Percentiles rank a stretch among this genome's conserved stretches.
phyloP scores from a whole-genome alignment of 2,888 invertebrate species.

The Aspidiotus destructor region DNA sequence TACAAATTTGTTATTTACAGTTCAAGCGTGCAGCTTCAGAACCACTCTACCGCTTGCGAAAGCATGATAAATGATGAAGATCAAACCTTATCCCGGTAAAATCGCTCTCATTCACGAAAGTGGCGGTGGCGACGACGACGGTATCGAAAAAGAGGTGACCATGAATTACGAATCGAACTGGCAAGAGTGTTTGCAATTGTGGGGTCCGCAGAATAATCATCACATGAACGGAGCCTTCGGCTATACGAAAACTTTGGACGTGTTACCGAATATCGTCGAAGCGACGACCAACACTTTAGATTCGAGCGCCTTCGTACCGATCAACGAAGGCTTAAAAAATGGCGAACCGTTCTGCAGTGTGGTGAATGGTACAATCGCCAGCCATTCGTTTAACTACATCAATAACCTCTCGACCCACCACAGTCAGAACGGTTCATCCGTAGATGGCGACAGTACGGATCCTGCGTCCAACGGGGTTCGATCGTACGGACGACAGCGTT shows the following conservation, averaged over 20 bases:
- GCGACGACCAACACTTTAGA: constrained; percentile 15
- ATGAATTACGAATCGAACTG: constrained; percentile 67
- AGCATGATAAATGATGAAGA: constrained; percentile 53
- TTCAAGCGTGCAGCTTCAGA: not conserved
- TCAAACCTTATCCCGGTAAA: constrained; percentile 74
- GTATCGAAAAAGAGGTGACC: constrained; percentile 29
- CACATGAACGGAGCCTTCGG: not conserved
- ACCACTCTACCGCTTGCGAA: not conserved
- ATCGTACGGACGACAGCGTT: constrained; percentile 7
- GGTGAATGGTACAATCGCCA: constrained; percentile 16
- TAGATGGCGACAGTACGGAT: not conserved
- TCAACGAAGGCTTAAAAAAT: not conserved
- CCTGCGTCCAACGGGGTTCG: not conserved
- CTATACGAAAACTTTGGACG: constrained; percentile 18
- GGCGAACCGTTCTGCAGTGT: not conserved
- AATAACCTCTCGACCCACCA: constrained; percentile 8
- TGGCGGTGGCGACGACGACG: constrained; percentile 40
- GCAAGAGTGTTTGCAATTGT: constrained; percentile 48
- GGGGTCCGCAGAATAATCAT: constrained; percentile 34
- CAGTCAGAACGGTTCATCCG: not conserved
- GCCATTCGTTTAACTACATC: constrained; percentile 27
- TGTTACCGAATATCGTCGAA: not conserved
- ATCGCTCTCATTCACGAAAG: constrained; percentile 38
- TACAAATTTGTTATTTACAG: no score
- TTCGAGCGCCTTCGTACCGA: not conserved